These are phyloP conservation scores for Tenthredo notha DNA, from an alignment of 2,888 invertebrate genomes.

Conservation along the genomic window DNA sequence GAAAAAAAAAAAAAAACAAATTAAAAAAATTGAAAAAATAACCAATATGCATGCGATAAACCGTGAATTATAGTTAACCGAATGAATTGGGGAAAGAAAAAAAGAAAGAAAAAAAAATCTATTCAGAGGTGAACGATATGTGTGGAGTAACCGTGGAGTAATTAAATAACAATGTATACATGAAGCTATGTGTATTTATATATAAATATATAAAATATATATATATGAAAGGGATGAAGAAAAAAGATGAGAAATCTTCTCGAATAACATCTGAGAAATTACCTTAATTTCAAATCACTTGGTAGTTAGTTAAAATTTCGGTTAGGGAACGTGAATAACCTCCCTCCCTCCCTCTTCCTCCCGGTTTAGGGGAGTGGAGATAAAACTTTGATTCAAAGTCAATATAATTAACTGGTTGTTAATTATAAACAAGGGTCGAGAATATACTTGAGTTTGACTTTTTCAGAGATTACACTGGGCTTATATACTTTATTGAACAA, in stretches of 20 bases:
- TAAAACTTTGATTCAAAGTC: constrained; percentile 58
- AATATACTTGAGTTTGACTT: constrained; percentile 60
- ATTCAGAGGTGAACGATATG: not conserved
- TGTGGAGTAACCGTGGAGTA: not conserved
- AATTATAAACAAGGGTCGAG: constrained; percentile 56
- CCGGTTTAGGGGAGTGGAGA: not conserved
- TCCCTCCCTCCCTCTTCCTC: no score
- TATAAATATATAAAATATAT: no score
- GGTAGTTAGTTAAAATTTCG: not conserved
- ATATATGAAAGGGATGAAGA: not conserved
- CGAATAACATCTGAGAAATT: not conserved
- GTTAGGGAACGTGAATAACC: not conserved
- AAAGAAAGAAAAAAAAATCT: not conserved
- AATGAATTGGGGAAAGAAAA: not conserved
- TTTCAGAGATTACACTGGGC: constrained; percentile 62
- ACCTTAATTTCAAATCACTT: constrained; percentile 37
- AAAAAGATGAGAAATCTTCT: constrained; percentile 20
- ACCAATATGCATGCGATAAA: constrained; percentile 8
- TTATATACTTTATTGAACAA: constrained; percentile 52
- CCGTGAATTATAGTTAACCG: not conserved
- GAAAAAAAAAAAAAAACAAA: not conserved
- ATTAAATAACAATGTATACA: not conserved
- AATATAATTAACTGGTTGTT: constrained; percentile 55
- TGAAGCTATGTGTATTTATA: no score
- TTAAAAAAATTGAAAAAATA: not conserved